Conservation (phyloP, 2,797 vertebrate genomes). For the Pogonophryne albipinna region DNA sequence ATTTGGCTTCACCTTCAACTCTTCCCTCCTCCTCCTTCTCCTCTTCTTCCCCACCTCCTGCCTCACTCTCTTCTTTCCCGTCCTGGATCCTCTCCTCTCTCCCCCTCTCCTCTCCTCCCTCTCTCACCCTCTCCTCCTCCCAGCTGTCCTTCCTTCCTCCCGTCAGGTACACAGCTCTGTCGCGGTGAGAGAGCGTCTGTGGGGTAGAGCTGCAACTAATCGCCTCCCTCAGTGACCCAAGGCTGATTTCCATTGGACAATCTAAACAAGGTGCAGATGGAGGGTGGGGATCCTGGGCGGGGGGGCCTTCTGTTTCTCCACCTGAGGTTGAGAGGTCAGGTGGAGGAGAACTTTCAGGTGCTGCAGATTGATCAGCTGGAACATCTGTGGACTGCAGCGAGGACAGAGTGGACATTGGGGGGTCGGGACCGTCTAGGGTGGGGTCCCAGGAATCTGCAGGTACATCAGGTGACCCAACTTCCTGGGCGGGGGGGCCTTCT, state of each 20-base stretch:
- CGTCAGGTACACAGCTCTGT: constrained; percentile 71
- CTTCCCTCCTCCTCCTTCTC: not conserved
- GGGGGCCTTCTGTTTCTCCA: constrained; percentile 14
- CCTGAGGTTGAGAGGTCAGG: constrained; percentile 21
- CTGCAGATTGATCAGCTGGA: not conserved
- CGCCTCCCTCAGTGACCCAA: constrained; percentile 49
- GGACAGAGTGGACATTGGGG: no score
- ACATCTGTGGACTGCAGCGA: no score
- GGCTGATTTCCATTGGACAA: constrained; percentile 44
- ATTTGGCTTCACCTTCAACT: not conserved
- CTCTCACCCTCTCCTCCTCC: constrained; percentile 46
- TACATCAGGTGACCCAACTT: no score
- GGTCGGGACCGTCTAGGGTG: no score
- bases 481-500: constrained; percentile 22
- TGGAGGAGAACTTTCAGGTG: not conserved
- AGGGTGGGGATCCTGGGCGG: not conserved
- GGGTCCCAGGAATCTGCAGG: no score
- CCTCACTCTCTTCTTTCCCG: not conserved
- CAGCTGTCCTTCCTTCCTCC: constrained; percentile 58
- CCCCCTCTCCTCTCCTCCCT: constrained; percentile 1
- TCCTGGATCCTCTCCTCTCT: not conserved
- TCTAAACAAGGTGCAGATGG: constrained; percentile 10
- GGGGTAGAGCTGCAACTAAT: constrained; percentile 22
- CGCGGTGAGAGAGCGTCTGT: constrained; percentile 25
- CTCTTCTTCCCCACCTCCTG: constrained; percentile 1